phyloP scores from a whole-genome alignment of 2,113 vertebrate species.

The Eptesicus fuscus region DNA sequence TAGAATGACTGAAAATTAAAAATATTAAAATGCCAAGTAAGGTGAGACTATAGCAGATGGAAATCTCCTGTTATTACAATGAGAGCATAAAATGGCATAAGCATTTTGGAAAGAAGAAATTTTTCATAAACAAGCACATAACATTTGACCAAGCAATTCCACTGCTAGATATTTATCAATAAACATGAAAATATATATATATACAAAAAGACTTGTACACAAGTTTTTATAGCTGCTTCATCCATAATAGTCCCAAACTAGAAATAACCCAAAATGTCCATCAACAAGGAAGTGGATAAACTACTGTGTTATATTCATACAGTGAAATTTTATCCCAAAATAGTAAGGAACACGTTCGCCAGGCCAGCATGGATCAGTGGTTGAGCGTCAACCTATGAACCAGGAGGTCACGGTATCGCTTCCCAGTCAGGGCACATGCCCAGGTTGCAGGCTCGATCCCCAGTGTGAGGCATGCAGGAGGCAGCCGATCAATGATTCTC shows the following conservation, averaged over 20 bases:
- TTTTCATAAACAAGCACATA: neutral
- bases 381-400: too few relatives aligned
- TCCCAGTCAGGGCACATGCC: too few relatives aligned
- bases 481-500: too few relatives aligned
- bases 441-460: too few relatives aligned
- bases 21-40: neutral
- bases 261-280: neutral
- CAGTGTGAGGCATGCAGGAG: too few relatives aligned
- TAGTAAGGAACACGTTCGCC: neutral
- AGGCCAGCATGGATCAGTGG: too few relatives aligned
- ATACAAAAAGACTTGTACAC: neutral
- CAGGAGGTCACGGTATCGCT: too few relatives aligned
- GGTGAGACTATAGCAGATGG: neutral
- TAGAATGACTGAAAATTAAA: neutral
- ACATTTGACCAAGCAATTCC: neutral
- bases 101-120: neutral
- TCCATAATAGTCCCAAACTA: neutral
- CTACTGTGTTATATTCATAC: neutral
- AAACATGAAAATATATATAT: neutral
- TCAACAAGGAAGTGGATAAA: neutral
- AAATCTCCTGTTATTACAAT: neutral
- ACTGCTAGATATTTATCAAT: neutral
- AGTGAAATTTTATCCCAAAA: constrained; percentile 15
- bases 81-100: neutral
- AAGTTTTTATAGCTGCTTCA: neutral